phyloP scores from a whole-genome alignment of 30 jellyfish, hydroid and myxozoan species.

The Chrysaora quinquecirrha region DNA sequence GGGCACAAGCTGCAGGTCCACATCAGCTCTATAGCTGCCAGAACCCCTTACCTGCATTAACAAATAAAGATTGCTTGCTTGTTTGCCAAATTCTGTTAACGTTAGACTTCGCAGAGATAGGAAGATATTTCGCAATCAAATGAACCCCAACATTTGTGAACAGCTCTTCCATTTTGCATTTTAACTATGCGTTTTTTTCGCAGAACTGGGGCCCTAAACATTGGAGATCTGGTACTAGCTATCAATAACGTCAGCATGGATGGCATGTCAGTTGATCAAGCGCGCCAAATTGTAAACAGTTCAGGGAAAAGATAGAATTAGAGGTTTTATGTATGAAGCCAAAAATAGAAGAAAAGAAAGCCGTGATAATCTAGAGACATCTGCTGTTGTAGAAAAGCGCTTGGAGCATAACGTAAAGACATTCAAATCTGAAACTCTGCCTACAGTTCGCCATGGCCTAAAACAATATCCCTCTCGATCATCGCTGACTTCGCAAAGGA shows the following conservation, averaged over 20 bases:
- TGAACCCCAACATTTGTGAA: no score
- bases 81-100: no score
- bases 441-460: neutral
- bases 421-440: neutral
- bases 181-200: no score
- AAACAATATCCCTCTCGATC: neutral
- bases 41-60: no score
- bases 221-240: constrained; percentile 78
- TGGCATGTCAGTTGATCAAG: constrained; percentile 79
- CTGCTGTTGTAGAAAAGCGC: neutral
- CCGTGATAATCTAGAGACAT: neutral
- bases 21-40: no score
- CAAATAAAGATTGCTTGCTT: no score
- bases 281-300: constrained; percentile 57
- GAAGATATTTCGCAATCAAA: no score
- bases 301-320: constrained; percentile 47
- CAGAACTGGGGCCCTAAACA: constrained; percentile 66
- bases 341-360: no score
- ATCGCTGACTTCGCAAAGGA: constrained; percentile 47
- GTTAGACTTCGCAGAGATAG: no score
- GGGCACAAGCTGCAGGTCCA: no score
- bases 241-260: constrained; percentile 77
- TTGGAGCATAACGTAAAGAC: neutral
- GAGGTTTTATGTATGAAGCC: constrained; percentile 33
- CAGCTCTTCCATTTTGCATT: no score